Evolutionary conservation across 2,113 vertebrate species (phyloP).

Genomic region (Nesogale talazaci): DNA sequence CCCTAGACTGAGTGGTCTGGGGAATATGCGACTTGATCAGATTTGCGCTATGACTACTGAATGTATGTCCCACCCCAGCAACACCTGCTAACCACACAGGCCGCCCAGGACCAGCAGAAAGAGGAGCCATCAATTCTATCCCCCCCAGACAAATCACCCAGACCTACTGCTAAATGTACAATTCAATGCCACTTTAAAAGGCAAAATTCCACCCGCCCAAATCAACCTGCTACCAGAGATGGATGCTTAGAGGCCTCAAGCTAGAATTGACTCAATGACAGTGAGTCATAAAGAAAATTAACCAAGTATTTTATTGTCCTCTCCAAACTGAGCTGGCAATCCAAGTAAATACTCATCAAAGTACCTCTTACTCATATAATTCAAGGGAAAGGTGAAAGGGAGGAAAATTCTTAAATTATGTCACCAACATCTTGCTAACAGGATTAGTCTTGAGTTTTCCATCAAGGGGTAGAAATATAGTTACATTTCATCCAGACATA

Average conservation of each 20-base stretch:
- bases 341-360: slow-evolving; percentile 49
- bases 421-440: slow-evolving; percentile 27
- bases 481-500: slow-evolving; percentile 42
- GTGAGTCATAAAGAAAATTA: slow-evolving; percentile 19
- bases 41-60: slow-evolving; percentile 81
- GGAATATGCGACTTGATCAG: slow-evolving; percentile 84
- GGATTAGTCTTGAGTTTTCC: slow-evolving; percentile 27
- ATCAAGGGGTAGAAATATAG: slow-evolving; percentile 16
- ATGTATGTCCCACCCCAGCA: slow-evolving; percentile 72
- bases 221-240: slow-evolving; percentile 42
- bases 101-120: slow-evolving; percentile 80
- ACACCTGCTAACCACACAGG: slow-evolving; percentile 85
- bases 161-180: slow-evolving; percentile 76
- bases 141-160: slow-evolving; percentile 79
- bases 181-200: slow-evolving; percentile 64
- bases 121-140: slow-evolving; percentile 80
- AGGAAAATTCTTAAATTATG: slow-evolving; percentile 33
- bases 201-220: slow-evolving; percentile 74
- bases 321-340: background rate
- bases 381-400: background rate
- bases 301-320: slow-evolving; percentile 30
- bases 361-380: background rate
- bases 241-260: slow-evolving; percentile 37
- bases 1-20: slow-evolving; percentile 83
- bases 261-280: too few relatives aligned